Evolutionary conservation across 2,888 invertebrate genomes (phyloP).

Genomic region (Plutella xylostella): DNA sequence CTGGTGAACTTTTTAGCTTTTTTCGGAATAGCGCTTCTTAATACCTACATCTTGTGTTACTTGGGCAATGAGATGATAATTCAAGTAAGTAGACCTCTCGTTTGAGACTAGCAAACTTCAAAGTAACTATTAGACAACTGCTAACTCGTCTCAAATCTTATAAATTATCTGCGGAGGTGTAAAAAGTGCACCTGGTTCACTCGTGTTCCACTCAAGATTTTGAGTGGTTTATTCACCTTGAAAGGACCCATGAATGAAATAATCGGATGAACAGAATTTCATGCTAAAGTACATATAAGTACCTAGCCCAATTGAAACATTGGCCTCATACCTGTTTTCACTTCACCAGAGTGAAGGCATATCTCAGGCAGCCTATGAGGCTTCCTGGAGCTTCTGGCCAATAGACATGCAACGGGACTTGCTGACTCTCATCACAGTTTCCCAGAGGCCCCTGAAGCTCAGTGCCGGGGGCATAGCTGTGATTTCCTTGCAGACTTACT

Average conservation of each 20-base stretch:
- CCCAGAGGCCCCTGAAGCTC: conserved; percentile 39
- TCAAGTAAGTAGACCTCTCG: conserved; percentile 29
- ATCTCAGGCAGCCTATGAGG: conserved; percentile 42
- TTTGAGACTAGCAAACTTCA: too few relatives aligned
- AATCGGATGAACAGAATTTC: too few relatives aligned
- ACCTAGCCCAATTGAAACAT: not conserved
- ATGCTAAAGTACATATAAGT: too few relatives aligned
- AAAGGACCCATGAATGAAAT: too few relatives aligned
- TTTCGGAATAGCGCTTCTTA: conserved; percentile 35
- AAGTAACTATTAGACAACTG: too few relatives aligned
- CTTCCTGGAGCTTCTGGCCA: conserved; percentile 48
- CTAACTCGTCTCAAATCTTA: too few relatives aligned
- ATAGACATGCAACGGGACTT: conserved; percentile 41
- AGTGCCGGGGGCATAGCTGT: conserved; percentile 43
- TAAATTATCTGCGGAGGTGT: too few relatives aligned
- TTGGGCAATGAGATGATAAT: conserved; percentile 45
- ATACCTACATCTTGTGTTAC: conserved; percentile 49
- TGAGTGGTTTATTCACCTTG: not conserved
- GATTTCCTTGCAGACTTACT: conserved; percentile 43
- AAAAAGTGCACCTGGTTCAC: too few relatives aligned
- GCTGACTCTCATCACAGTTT: conserved; percentile 34
- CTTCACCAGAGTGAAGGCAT: conserved; percentile 37
- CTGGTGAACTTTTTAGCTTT: conserved; percentile 38
- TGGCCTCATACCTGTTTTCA: conserved; percentile 7
- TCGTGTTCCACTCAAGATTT: too few relatives aligned